phyloP scores from a whole-genome alignment of 53 echinoderm and acorn worm genomes.

The Actinopyga echinites region DNA sequence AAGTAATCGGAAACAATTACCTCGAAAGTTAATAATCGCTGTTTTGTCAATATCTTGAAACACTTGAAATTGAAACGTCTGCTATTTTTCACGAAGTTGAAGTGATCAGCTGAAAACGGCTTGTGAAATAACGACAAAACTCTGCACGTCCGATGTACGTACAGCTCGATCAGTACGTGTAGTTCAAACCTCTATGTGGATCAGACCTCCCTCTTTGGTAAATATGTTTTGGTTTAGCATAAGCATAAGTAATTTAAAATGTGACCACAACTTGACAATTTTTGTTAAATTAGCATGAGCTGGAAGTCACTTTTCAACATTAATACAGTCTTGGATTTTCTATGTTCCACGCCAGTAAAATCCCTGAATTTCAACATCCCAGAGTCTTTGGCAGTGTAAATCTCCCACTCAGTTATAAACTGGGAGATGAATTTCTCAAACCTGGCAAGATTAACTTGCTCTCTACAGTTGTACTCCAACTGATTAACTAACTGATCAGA shows the following conservation, averaged over 20 bases:
- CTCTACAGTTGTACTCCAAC: neutral
- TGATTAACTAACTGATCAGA: conserved; percentile 1
- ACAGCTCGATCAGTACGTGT: no score
- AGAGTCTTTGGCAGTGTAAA: neutral
- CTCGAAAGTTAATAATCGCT: no score
- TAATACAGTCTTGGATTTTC: neutral
- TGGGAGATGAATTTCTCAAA: neutral
- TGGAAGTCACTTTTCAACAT: neutral
- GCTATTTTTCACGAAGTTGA: no score
- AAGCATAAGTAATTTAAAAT: neutral
- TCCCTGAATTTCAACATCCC: neutral
- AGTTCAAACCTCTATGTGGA: no score
- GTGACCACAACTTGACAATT: neutral
- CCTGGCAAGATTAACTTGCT: neutral
- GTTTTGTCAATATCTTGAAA: no score
- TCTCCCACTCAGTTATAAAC: neutral
- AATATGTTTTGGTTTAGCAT: neutral
- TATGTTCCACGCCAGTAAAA: neutral
- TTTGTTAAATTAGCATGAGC: neutral
- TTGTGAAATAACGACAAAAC: no score
- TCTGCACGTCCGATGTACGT: no score
- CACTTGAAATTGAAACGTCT: no score
- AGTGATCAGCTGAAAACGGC: no score
- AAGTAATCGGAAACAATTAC: no score
- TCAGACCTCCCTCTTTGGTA: no score